Evolutionary conservation across 1,140 invertebrate species (phyloP).

Genomic region (Pseudomyrmex concolor): DNA sequence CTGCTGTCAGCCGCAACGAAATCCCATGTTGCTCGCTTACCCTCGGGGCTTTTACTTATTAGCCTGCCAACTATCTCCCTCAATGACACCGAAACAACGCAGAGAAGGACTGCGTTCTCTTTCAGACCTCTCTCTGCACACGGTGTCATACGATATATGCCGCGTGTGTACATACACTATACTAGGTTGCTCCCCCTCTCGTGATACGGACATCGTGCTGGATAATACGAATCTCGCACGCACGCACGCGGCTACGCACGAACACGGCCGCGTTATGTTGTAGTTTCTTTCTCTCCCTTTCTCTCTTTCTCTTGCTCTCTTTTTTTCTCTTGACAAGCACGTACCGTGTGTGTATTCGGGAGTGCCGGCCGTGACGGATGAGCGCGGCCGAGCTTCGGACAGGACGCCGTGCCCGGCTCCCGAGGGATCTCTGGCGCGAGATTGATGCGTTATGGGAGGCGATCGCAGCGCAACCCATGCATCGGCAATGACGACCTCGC

Average conservation of each 20-base stretch:
- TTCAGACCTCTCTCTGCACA: constrained; percentile 14
- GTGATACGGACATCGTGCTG: constrained; percentile 29
- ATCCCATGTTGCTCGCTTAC: background rate
- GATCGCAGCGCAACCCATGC: constrained; percentile 71
- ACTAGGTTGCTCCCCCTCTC: constrained; percentile 2
- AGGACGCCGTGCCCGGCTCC: constrained; percentile 57
- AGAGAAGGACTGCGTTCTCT: constrained; percentile 25
- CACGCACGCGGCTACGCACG: constrained; percentile 47
- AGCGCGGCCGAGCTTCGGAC: constrained; percentile 67
- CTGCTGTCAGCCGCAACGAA: background rate
- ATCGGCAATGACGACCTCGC: constrained; percentile 66
- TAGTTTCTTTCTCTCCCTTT: constrained; percentile 11
- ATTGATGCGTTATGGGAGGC: constrained; percentile 73
- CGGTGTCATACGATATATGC: constrained; percentile 16
- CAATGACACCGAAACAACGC: constrained; percentile 22
- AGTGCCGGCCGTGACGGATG: constrained; percentile 68
- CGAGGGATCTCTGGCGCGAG: constrained; percentile 63
- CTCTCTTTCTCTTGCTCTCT: constrained; percentile 17
- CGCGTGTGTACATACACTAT: constrained; percentile 18
- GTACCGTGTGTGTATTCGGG: constrained; percentile 46
- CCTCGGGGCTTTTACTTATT: constrained; percentile 35
- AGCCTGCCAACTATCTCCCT: constrained; percentile 21
- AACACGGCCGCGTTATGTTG: no score
- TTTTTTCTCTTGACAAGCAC: background rate
- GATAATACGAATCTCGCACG: constrained; percentile 59